phyloP scores from a whole-genome alignment of 2,888 invertebrate genomes.

The Hypercompe scribonia region DNA sequence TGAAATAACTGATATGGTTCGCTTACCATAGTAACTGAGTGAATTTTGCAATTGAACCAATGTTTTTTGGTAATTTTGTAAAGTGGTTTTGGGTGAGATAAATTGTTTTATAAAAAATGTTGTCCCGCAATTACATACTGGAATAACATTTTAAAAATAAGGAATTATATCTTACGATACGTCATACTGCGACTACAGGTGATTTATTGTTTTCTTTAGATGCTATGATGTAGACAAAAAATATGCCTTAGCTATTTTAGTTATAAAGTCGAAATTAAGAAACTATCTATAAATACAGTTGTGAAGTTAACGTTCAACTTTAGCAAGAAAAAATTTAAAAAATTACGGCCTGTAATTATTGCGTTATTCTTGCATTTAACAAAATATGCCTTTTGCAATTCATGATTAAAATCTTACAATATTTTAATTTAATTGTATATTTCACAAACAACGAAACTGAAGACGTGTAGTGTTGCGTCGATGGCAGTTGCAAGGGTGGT shows the following conservation, averaged over 20 bases:
- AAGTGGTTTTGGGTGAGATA: not conserved
- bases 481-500: not conserved
- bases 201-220: not conserved
- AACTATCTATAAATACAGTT: not conserved
- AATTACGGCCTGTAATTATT: constrained; percentile 28
- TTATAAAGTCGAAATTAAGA: not conserved
- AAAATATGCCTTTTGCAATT: constrained; percentile 38
- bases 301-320: constrained; percentile 24
- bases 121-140: not conserved
- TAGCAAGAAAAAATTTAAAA: constrained; percentile 34
- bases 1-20: not conserved
- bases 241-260: not conserved
- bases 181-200: not conserved
- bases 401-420: constrained; percentile 27
- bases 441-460: not conserved
- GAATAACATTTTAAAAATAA: not conserved
- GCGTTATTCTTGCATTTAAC: constrained; percentile 24
- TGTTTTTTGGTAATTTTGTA: not conserved
- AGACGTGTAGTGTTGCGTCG: not conserved
- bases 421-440: not conserved
- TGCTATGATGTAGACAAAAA: not conserved
- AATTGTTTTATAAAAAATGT: not conserved
- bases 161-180: not conserved
- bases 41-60: not conserved
- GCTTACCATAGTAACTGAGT: not conserved